Evolutionary conservation across 2,888 invertebrate species (phyloP).

Genomic region (Thecocarcelia acutangulata): DNA sequence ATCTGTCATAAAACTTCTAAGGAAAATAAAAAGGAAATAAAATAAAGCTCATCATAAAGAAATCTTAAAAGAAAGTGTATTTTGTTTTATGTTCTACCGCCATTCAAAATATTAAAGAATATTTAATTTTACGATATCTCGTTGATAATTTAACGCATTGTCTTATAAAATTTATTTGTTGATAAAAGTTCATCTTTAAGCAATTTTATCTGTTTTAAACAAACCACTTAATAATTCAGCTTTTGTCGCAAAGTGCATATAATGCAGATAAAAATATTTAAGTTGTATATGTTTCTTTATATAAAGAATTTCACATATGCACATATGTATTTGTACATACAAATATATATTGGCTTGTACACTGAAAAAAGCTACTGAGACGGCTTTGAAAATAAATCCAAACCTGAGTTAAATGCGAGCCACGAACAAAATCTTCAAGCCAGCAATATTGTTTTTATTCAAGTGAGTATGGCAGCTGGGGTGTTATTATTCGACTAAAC

Average conservation of each 20-base stretch:
- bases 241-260: conserved; percentile 46
- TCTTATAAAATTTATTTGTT: conserved; percentile 15
- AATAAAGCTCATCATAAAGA: conserved; percentile 1
- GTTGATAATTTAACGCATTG: conserved; percentile 13
- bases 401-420: no score
- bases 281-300: conserved; percentile 5
- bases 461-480: no score
- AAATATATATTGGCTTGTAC: no score
- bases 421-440: no score
- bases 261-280: conserved; percentile 43
- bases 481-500: no score
- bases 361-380: no score
- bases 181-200: neutral
- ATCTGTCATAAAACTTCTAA: conserved; percentile 7
- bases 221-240: conserved; percentile 7
- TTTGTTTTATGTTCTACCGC: conserved; percentile 11
- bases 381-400: no score
- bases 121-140: conserved; percentile 11
- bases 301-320: no score
- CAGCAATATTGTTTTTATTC: no score
- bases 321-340: no score
- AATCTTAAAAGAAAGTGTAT: neutral
- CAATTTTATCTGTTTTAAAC: neutral
- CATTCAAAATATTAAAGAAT: neutral
- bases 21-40: neutral